Conservation (phyloP, 37 sponge, comb jelly and placozoan genomes). For the Ephydatia muelleri region DNA sequence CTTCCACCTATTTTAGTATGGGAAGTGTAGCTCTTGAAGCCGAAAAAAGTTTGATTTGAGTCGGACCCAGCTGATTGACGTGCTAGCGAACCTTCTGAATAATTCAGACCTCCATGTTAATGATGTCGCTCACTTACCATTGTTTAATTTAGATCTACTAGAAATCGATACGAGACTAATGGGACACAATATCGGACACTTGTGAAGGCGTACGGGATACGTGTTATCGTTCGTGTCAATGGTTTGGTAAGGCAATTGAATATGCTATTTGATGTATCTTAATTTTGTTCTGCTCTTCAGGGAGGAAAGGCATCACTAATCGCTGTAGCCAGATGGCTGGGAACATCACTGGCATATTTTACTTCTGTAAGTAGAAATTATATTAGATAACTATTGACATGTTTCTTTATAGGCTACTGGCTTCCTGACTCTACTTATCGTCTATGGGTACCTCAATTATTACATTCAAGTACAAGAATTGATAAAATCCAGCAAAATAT, state of each 20-base stretch:
- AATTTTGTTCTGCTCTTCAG: background rate
- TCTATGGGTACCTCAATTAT: background rate
- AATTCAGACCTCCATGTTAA: background rate
- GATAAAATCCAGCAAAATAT: too few species aligned
- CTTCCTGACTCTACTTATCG: background rate
- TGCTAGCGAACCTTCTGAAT: too few species aligned
- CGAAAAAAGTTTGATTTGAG: too few species aligned
- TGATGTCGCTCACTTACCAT: background rate
- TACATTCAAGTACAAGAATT: background rate
- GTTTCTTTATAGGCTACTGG: background rate
- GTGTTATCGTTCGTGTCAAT: background rate
- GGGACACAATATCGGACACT: background rate
- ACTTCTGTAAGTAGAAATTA: background rate
- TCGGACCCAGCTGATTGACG: too few species aligned
- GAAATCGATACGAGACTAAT: background rate
- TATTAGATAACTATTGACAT: background rate
- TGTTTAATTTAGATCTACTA: background rate
- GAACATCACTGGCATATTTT: background rate
- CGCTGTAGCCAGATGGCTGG: background rate
- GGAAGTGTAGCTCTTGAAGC: too few species aligned
- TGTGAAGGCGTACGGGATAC: background rate
- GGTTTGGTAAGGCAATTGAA: background rate
- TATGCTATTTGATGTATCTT: background rate
- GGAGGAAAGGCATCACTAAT: background rate
- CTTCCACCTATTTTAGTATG: too few species aligned